Evolutionary conservation across 2,888 invertebrate genomes (phyloP).

Genomic region (Cephus sareptanus): DNA sequence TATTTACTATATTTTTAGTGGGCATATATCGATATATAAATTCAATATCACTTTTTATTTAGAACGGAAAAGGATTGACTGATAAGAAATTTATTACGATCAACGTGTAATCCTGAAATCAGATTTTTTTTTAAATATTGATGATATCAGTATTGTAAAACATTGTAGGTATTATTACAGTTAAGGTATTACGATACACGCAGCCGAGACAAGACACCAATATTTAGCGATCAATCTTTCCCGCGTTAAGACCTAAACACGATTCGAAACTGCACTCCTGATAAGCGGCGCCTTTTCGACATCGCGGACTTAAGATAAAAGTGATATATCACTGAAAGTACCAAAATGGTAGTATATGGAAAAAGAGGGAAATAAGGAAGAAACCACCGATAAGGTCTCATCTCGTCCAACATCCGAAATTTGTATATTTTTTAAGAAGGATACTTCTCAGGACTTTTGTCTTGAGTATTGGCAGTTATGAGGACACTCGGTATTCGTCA

Average conservation of each 20-base stretch:
- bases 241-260: constrained; percentile 18
- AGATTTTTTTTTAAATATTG: neutral
- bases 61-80: neutral
- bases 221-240: constrained; percentile 22
- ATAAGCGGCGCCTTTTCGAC: constrained; percentile 21
- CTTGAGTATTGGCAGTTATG: too few species aligned
- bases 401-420: neutral
- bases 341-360: constrained; percentile 6
- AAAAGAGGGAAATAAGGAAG: constrained; percentile 3
- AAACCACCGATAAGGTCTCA: neutral
- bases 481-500: too few species aligned
- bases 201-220: constrained; percentile 8
- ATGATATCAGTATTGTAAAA: neutral
- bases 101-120: neutral
- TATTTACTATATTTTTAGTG: neutral
- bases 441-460: too few species aligned
- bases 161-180: neutral
- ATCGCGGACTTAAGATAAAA: constrained; percentile 21
- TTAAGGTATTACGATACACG: neutral
- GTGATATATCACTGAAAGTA: constrained; percentile 16
- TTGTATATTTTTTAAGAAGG: too few species aligned
- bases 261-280: constrained; percentile 19
- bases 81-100: neutral
- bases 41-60: neutral
- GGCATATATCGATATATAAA: neutral